These are phyloP conservation scores for Entomyzon cyanotis DNA, from an alignment of 2,113 vertebrate genomes.

Conservation along the genomic window DNA sequence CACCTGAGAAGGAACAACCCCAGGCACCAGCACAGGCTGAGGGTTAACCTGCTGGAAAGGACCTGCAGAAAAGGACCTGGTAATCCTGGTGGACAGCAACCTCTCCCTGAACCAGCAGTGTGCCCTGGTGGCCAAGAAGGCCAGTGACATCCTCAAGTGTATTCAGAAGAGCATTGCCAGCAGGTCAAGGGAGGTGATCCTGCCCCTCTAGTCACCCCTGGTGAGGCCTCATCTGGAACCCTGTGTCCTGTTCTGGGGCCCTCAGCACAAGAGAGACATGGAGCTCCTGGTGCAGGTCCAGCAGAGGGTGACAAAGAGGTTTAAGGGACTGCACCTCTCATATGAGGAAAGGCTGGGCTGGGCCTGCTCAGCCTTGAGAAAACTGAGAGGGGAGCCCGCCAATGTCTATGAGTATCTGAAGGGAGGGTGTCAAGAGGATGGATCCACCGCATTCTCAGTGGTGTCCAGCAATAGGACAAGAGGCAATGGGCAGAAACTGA, in stretches of 20 bases:
- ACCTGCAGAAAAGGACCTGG: not conserved
- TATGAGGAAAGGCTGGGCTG: not conserved
- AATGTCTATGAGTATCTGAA: not conserved
- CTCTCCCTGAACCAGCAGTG: not conserved
- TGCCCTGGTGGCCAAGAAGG: not conserved
- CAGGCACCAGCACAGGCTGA: not conserved
- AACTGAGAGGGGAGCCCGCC: not conserved
- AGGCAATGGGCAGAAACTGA: not conserved
- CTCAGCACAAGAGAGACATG: not conserved
- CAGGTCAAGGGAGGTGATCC: not conserved
- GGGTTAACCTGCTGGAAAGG: not conserved
- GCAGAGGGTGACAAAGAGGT: not conserved
- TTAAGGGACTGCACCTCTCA: not conserved
- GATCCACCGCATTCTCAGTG: not conserved
- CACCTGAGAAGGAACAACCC: not conserved
- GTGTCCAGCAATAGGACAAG: not conserved
- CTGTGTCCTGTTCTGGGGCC: not conserved
- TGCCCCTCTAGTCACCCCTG: not conserved
- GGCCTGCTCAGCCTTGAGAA: not conserved
- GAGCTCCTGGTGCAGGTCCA: not conserved
- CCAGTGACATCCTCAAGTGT: not conserved
- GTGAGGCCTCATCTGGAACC: not conserved
- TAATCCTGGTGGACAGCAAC: not conserved
- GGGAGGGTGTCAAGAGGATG: not conserved
- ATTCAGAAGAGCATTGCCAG: accelerated